These are phyloP conservation scores for Gnathonemus echidnorhynchus DNA, from an alignment of 2,113 vertebrate genomes.

Conservation along the genomic window DNA sequence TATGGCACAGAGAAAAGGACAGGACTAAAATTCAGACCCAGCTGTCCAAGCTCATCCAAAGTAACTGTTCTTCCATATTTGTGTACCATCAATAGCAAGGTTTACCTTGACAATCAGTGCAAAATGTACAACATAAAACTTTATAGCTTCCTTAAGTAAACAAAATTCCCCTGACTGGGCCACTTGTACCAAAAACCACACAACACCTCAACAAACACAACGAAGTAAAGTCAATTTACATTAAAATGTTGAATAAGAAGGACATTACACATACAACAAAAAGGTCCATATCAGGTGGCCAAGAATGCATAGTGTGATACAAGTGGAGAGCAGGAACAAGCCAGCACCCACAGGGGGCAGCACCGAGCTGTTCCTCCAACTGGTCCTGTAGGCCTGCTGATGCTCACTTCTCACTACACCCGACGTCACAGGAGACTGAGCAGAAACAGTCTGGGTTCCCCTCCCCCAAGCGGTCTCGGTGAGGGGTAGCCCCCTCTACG, in stretches of 20 bases:
- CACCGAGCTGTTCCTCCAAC: background rate
- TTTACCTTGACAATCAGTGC: background rate
- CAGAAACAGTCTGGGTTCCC: background rate
- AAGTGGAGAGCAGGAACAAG: background rate
- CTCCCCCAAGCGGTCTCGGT: background rate
- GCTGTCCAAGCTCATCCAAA: background rate
- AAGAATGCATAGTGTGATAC: background rate
- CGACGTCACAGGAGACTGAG: background rate
- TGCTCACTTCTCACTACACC: background rate
- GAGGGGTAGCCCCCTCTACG: background rate
- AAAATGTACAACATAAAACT: slow-evolving; percentile 3
- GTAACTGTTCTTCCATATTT: background rate
- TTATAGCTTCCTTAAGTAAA: background rate
- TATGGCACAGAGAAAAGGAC: background rate
- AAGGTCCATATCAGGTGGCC: background rate
- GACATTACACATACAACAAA: background rate
- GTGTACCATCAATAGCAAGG: background rate
- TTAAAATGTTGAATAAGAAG: background rate
- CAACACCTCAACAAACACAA: background rate
- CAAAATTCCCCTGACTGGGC: background rate
- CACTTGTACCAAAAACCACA: background rate
- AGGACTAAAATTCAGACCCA: background rate
- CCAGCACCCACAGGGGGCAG: background rate
- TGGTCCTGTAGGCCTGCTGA: background rate
- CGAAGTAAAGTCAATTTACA: background rate